phyloP scores from a whole-genome alignment of 2,888 invertebrate genomes.

The Anaspis maculata region DNA sequence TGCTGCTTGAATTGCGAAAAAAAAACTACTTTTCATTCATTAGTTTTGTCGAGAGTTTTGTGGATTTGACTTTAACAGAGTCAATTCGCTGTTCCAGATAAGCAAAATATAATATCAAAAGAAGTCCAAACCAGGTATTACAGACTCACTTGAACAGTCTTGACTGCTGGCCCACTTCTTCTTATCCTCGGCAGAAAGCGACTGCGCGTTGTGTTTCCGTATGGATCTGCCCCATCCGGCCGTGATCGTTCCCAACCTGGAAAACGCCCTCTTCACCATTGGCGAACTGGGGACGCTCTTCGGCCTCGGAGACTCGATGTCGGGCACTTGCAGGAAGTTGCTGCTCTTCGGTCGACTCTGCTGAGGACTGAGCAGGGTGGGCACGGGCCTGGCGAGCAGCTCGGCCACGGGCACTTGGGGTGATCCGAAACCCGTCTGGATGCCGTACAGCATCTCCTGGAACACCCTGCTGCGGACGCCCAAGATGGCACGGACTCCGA shows the following conservation, averaged over 20 bases:
- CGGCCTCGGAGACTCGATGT: slow-evolving; percentile 80
- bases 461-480: slow-evolving; percentile 88
- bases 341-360: slow-evolving; percentile 81
- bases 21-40: no score
- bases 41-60: no score
- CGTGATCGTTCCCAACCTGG: slow-evolving; percentile 81
- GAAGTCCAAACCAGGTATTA: no score
- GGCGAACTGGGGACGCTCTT: slow-evolving; percentile 92
- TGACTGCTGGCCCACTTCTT: slow-evolving; percentile 83
- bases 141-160: slow-evolving; percentile 87
- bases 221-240: slow-evolving; percentile 87
- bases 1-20: no score
- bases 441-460: slow-evolving; percentile 92
- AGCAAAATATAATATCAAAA: slow-evolving; percentile 5
- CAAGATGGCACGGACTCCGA: slow-evolving; percentile 83
- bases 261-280: slow-evolving; percentile 88
- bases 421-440: slow-evolving; percentile 87
- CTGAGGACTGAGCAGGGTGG: slow-evolving; percentile 77
- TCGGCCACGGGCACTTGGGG: slow-evolving; percentile 91
- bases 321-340: slow-evolving; percentile 83
- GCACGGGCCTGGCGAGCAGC: slow-evolving; percentile 75
- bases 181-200: slow-evolving; percentile 81
- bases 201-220: slow-evolving; percentile 71
- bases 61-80: no score
- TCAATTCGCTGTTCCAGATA: no score